phyloP scores from a whole-genome alignment of 1,140 invertebrate genomes.

The Drosophila elegans region DNA sequence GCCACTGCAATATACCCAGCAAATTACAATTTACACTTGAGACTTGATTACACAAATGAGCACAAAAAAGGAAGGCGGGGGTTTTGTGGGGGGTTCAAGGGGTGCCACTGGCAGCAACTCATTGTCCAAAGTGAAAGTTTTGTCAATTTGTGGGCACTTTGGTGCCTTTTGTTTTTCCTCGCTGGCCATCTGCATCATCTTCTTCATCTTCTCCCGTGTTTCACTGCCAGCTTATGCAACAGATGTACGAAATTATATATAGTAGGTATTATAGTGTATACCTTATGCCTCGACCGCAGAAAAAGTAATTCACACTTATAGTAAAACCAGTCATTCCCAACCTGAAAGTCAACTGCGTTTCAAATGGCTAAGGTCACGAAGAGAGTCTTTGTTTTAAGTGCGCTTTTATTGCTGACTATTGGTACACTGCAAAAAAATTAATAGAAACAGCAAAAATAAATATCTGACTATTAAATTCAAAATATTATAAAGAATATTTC shows the following conservation, averaged over 20 bases:
- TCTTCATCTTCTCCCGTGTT: slow-evolving; percentile 24
- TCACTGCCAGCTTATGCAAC: slow-evolving; percentile 49
- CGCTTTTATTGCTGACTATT: background rate
- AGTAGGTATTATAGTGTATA: background rate
- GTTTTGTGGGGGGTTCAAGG: background rate
- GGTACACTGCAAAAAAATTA: no score
- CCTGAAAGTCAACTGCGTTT: slow-evolving; percentile 14
- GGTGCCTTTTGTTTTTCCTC: slow-evolving; percentile 32
- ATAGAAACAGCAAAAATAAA: no score
- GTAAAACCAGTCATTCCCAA: slow-evolving; percentile 20
- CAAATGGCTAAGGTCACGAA: slow-evolving; percentile 32
- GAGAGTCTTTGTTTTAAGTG: slow-evolving; percentile 1
- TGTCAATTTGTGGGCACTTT: slow-evolving; percentile 56
- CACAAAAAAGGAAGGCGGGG: background rate
- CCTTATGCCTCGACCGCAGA: slow-evolving; percentile 1
- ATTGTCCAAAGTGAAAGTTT: slow-evolving; percentile 73
- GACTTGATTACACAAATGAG: slow-evolving; percentile 60
- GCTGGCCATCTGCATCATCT: slow-evolving; percentile 2
- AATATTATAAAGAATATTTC: no score
- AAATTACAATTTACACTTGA: slow-evolving; percentile 65
- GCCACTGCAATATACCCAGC: slow-evolving; percentile 11
- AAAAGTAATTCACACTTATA: slow-evolving; percentile 27
- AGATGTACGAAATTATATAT: slow-evolving; percentile 28
- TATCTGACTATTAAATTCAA: no score
- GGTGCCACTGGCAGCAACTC: slow-evolving; percentile 30